A percentile compares a stretch with the other conserved stretches of the same genome.
Evolutionary conservation across 2,888 invertebrate species (phyloP).

Genomic region (Panzeria rudis): DNA sequence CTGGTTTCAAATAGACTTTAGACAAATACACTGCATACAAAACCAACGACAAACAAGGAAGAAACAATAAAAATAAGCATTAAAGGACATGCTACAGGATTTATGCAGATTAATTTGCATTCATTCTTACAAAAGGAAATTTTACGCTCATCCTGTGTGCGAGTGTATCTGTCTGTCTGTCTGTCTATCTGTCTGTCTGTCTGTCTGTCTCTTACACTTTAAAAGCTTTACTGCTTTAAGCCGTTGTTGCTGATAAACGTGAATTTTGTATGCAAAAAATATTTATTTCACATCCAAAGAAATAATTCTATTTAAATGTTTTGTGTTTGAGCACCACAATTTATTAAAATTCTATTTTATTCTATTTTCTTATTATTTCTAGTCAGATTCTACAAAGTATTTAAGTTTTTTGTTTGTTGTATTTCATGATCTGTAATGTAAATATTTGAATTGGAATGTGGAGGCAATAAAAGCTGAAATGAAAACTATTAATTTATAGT

Average conservation of each 20-base stretch:
- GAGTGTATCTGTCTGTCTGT: background rate
- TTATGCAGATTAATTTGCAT: conserved; percentile 49
- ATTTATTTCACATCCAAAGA: conserved; percentile 8
- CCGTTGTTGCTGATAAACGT: conserved; percentile 33
- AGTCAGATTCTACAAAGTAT: conserved; percentile 14
- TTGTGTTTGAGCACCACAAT: conserved; percentile 16
- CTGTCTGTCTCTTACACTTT: background rate
- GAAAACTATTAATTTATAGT: conserved; percentile 46
- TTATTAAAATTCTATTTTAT: conserved; percentile 7
- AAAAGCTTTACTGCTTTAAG: conserved; percentile 5
- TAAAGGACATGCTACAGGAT: conserved; percentile 40
- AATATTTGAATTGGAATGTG: conserved; percentile 48
- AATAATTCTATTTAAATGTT: conserved; percentile 18
- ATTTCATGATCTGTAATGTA: conserved; percentile 15
- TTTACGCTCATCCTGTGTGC: conserved; percentile 19
- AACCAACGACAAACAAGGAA: conserved; percentile 19
- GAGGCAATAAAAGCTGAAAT: conserved; percentile 9
- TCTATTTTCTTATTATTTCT: conserved; percentile 6
- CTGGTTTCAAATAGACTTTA: conserved; percentile 38
- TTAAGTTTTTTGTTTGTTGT: conserved; percentile 1
- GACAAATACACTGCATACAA: conserved; percentile 17
- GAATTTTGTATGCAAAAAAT: conserved; percentile 15
- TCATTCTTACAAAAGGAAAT: conserved; percentile 27
- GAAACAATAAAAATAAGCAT: conserved; percentile 9
- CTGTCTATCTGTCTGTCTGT: background rate